These are phyloP conservation scores for Drosophila parabipectinata DNA, from an alignment of 1,140 invertebrate species.

Conservation along the genomic window DNA sequence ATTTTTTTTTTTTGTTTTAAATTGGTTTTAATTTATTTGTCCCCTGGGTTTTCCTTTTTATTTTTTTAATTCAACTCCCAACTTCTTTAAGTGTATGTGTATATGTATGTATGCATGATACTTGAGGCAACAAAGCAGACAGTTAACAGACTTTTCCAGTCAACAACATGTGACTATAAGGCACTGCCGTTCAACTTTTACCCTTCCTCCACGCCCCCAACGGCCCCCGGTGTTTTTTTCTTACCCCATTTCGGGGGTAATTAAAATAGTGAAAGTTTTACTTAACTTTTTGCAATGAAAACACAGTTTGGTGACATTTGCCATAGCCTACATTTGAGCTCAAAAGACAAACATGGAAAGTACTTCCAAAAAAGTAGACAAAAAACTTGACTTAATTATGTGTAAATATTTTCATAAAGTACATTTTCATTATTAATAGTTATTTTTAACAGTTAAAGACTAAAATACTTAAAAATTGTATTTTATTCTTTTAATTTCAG, in stretches of 20 bases:
- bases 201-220: not conserved
- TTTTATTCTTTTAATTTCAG: slow-evolving; percentile 34
- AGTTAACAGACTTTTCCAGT: slow-evolving; percentile 74
- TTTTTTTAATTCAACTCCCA: slow-evolving; percentile 30
- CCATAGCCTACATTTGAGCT: slow-evolving; percentile 72
- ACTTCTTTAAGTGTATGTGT: slow-evolving; percentile 11
- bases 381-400: not conserved
- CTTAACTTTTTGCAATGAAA: not conserved
- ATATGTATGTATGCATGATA: slow-evolving; percentile 24
- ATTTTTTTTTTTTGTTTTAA: slow-evolving; percentile 20
- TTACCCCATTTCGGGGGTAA: slow-evolving; percentile 65
- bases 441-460: not conserved
- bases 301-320: slow-evolving; percentile 32
- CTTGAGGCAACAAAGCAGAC: slow-evolving; percentile 73
- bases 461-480: not conserved
- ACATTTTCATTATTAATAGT: no score
- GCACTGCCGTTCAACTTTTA: slow-evolving; percentile 46
- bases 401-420: not conserved
- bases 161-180: slow-evolving; percentile 40
- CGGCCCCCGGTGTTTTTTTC: not conserved
- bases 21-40: not conserved
- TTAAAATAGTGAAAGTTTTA: slow-evolving; percentile 76
- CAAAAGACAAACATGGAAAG: slow-evolving; percentile 6
- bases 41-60: not conserved
- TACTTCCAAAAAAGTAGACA: no score